A percentile compares a stretch with the other conserved stretches of the same genome.
These are phyloP conservation scores for Alentia gelatinosa DNA, from an alignment of 2,888 invertebrate species.

Conservation along the genomic window DNA sequence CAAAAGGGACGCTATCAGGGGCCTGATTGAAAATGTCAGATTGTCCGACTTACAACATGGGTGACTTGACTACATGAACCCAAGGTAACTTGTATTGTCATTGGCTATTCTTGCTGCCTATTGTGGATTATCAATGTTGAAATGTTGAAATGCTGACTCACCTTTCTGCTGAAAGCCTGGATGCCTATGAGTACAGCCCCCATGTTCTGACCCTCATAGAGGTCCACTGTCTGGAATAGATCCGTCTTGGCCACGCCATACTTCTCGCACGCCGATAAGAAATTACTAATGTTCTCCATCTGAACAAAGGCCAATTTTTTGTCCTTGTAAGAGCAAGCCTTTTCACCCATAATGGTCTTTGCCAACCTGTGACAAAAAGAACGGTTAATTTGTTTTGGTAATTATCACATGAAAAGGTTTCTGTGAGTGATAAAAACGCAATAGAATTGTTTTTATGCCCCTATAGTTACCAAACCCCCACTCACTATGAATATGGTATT, in stretches of 20 bases:
- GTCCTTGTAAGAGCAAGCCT: conserved; percentile 50
- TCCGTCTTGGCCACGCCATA: conserved; percentile 98
- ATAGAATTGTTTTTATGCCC: background rate
- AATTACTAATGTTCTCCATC: conserved; percentile 97
- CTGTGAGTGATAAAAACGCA: background rate
- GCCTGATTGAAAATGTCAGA: too few relatives aligned
- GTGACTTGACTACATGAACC: too few relatives aligned
- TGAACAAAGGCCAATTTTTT: conserved; percentile 89
- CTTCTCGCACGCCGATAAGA: conserved; percentile 91
- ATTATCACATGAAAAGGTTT: too few relatives aligned
- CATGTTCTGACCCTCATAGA: conserved; percentile 97
- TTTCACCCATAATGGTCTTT: conserved; percentile 57
- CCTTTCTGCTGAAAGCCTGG: conserved; percentile 94
- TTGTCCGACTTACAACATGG: too few relatives aligned
- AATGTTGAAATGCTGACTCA: too few relatives aligned
- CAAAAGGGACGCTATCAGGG: too few relatives aligned
- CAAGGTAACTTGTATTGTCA: too few relatives aligned
- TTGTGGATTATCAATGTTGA: too few relatives aligned
- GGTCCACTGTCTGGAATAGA: conserved; percentile 99
- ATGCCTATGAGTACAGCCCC: conserved; percentile 97
- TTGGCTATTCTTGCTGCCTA: too few relatives aligned
- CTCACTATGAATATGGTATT: too few relatives aligned
- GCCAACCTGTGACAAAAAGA: conserved; percentile 58
- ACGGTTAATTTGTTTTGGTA: background rate
- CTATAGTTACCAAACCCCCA: background rate